Percentiles rank a stretch among this genome's conserved stretches.
Evolutionary conservation across 2,113 vertebrate genomes (phyloP).

Genomic region (Misgurnus anguillicaudatus): DNA sequence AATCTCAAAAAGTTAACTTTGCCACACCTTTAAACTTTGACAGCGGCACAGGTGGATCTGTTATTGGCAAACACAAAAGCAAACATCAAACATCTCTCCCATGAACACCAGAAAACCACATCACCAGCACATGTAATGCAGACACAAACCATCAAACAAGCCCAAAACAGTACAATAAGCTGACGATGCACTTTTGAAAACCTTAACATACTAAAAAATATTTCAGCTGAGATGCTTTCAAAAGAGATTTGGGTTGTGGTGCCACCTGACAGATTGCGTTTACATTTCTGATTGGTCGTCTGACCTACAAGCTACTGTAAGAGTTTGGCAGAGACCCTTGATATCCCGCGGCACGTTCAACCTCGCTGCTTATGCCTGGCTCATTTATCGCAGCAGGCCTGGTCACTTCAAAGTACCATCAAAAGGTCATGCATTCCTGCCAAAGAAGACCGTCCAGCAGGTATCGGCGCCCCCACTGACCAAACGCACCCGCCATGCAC

Average conservation of each 20-base stretch:
- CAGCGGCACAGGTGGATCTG: neutral
- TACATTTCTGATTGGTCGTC: slow-evolving; percentile 6
- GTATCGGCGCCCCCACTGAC: slow-evolving; percentile 55
- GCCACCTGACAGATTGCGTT: neutral
- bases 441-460: slow-evolving; percentile 75
- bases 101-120: slow-evolving; percentile 37
- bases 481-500: slow-evolving; percentile 36
- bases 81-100: slow-evolving; percentile 37
- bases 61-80: neutral
- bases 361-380: slow-evolving; percentile 71
- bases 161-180: slow-evolving; percentile 18
- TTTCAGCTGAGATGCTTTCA: too few relatives aligned
- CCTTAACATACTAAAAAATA: neutral
- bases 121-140: slow-evolving; percentile 23
- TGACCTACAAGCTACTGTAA: neutral
- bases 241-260: neutral
- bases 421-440: slow-evolving; percentile 82
- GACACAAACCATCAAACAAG: slow-evolving; percentile 39
- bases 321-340: slow-evolving; percentile 65
- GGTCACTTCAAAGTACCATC: slow-evolving; percentile 79
- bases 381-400: slow-evolving; percentile 76
- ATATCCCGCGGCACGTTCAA: slow-evolving; percentile 70
- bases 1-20: neutral
- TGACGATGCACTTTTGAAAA: neutral
- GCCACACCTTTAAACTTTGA: neutral